phyloP scores from a whole-genome alignment of 2,797 vertebrate genomes.

The Natrix natrix region DNA sequence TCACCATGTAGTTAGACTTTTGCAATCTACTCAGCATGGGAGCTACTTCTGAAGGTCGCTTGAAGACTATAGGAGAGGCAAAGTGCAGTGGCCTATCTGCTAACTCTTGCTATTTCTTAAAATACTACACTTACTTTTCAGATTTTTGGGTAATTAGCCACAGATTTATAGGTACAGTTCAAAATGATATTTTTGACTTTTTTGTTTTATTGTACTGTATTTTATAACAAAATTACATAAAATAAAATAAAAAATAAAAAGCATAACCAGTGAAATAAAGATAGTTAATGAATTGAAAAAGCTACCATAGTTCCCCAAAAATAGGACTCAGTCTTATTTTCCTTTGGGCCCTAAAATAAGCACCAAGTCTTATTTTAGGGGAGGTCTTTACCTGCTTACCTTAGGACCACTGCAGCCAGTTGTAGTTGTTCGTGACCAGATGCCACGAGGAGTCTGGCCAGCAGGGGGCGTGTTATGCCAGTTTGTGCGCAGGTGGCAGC shows the following conservation, averaged over 20 bases:
- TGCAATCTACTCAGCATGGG: not conserved
- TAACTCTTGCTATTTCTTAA: not conserved
- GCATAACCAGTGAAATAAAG: not conserved
- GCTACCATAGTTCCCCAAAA: not conserved
- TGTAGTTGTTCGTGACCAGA: no score
- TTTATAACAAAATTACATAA: not conserved
- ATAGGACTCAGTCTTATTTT: no score
- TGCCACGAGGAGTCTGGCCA: no score
- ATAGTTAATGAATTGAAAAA: not conserved
- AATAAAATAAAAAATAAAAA: not conserved
- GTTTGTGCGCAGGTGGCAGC: no score
- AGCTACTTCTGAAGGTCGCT: not conserved
- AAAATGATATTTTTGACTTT: not conserved
- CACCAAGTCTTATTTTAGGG: no score
- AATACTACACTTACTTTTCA: not conserved
- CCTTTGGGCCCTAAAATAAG: no score
- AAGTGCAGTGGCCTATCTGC: not conserved
- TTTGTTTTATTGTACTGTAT: not conserved
- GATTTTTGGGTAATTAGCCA: not conserved
- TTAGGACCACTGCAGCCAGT: no score
- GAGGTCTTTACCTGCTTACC: no score
- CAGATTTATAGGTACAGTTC: not conserved
- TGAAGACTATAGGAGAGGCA: not conserved
- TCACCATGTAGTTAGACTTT: not conserved
- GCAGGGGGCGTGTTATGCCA: no score